phyloP scores from a whole-genome alignment of 2,888 invertebrate species.

The Caenorhabditis imperialis region DNA sequence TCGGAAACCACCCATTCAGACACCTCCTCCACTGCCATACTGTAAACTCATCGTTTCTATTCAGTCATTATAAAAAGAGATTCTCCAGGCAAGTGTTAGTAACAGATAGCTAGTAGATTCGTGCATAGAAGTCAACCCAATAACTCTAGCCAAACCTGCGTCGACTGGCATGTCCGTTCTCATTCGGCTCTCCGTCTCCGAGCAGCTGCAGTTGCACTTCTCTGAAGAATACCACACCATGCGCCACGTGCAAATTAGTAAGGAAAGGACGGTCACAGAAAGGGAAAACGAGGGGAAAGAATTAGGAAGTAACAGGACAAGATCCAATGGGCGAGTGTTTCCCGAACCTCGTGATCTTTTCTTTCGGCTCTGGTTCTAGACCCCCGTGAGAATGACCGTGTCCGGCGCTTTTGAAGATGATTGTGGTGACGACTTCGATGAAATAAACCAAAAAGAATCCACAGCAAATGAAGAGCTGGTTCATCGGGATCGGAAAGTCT shows the following conservation, averaged over 20 bases:
- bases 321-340: not conserved
- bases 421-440: conserved; percentile 71
- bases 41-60: conserved; percentile 11
- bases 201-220: conserved; percentile 26
- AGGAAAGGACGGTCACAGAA: not conserved
- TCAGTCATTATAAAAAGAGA: not conserved
- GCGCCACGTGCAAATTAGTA: conserved; percentile 43
- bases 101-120: conserved; percentile 22
- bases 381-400: conserved; percentile 49
- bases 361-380: conserved; percentile 14
- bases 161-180: conserved; percentile 2
- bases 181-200: conserved; percentile 13
- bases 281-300: not conserved
- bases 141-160: conserved; percentile 27
- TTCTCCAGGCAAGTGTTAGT: not conserved
- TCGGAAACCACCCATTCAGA: conserved; percentile 53
- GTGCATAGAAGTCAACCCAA: conserved; percentile 13
- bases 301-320: not conserved
- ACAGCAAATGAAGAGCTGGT: conserved; percentile 72
- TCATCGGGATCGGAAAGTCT: conserved; percentile 66
- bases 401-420: conserved; percentile 58
- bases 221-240: conserved; percentile 50
- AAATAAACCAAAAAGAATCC: conserved; percentile 77
- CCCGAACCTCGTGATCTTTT: conserved; percentile 39
- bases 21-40: conserved; percentile 42